A percentile compares a stretch with the other conserved stretches of the same genome.
Evolutionary conservation across 2,888 invertebrate genomes (phyloP).

Genomic region (Rapana venosa): DNA sequence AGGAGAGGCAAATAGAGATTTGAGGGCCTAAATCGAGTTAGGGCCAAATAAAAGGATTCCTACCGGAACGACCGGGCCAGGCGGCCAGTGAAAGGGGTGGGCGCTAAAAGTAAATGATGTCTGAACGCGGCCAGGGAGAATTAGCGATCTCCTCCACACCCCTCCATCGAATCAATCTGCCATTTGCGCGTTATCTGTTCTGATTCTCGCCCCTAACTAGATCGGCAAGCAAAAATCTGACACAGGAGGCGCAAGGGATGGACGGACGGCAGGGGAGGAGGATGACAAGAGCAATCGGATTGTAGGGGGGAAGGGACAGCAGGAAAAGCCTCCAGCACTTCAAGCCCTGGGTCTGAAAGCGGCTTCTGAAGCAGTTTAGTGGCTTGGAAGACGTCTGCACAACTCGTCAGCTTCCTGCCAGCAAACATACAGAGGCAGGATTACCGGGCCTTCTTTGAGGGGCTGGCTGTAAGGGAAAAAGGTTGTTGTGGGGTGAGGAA

Average conservation of each 20-base stretch:
- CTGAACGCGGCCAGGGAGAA: conserved; percentile 41
- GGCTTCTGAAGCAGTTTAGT: not conserved
- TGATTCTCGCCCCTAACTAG: conserved; percentile 56
- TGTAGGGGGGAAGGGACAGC: not conserved
- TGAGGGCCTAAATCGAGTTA: conserved; percentile 41
- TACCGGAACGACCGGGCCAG: conserved; percentile 20
- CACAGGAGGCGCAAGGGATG: conserved; percentile 32
- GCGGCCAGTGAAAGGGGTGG: conserved; percentile 15
- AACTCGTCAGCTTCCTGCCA: not conserved
- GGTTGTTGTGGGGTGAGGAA: no score
- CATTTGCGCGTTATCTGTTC: conserved; percentile 58
- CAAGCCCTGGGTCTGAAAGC: not conserved
- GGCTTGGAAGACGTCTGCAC: conserved; percentile 3
- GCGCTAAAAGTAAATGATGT: conserved; percentile 47
- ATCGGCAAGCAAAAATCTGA: conserved; percentile 52
- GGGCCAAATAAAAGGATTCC: conserved; percentile 44
- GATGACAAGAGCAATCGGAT: conserved; percentile 30
- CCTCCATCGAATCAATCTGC: conserved; percentile 55
- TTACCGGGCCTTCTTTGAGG: no score
- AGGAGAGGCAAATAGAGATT: conserved; percentile 44
- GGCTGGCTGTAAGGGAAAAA: no score
- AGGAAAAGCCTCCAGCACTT: not conserved
- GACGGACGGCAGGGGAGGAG: not conserved
- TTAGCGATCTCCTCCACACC: conserved; percentile 40
- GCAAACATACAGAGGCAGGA: not conserved